phyloP scores from a whole-genome alignment of 1,140 invertebrate genomes.

The Gyrodactylus salaris region DNA sequence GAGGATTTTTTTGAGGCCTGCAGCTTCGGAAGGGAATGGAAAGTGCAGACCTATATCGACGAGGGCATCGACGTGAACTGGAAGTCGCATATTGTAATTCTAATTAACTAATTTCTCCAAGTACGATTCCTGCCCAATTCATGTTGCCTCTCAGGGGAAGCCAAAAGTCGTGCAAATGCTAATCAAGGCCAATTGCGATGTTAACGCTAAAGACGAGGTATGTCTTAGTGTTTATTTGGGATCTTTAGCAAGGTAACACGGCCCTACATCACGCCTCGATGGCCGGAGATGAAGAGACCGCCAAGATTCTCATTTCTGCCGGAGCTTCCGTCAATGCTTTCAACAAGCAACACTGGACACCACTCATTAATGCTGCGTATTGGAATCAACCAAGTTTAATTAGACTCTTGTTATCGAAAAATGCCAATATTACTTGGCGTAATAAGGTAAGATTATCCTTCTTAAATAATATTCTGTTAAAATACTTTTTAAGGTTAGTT shows the following conservation, averaged over 20 bases:
- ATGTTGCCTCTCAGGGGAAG: slow-evolving; percentile 20
- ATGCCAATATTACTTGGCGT: slow-evolving; percentile 13
- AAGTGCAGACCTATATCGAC: slow-evolving; percentile 15
- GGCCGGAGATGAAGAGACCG: slow-evolving; percentile 18
- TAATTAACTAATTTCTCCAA: slow-evolving; percentile 10
- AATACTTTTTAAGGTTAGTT: too few species aligned
- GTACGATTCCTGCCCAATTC: slow-evolving; percentile 19
- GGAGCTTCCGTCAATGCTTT: slow-evolving; percentile 17
- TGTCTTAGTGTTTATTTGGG: slow-evolving; percentile 9
- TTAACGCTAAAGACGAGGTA: slow-evolving; percentile 17
- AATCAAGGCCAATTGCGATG: slow-evolving; percentile 16
- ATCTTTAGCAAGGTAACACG: slow-evolving; percentile 13
- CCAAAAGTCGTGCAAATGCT: slow-evolving; percentile 17
- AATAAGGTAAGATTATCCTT: slow-evolving; percentile 16
- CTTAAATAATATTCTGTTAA: too few species aligned
- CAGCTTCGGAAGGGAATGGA: slow-evolving; percentile 16
- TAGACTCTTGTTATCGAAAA: slow-evolving; percentile 13
- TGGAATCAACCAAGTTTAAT: slow-evolving; percentile 15
- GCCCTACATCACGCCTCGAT: slow-evolving; percentile 20
- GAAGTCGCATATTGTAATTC: slow-evolving; percentile 18
- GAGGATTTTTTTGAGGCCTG: slow-evolving; percentile 20
- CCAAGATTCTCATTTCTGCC: slow-evolving; percentile 15
- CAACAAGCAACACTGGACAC: slow-evolving; percentile 21
- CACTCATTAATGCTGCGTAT: slow-evolving; percentile 19
- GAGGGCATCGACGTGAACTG: slow-evolving; percentile 19